Evolutionary conservation across 1,140 invertebrate species (phyloP).

Genomic region (Chelonus insularis): DNA sequence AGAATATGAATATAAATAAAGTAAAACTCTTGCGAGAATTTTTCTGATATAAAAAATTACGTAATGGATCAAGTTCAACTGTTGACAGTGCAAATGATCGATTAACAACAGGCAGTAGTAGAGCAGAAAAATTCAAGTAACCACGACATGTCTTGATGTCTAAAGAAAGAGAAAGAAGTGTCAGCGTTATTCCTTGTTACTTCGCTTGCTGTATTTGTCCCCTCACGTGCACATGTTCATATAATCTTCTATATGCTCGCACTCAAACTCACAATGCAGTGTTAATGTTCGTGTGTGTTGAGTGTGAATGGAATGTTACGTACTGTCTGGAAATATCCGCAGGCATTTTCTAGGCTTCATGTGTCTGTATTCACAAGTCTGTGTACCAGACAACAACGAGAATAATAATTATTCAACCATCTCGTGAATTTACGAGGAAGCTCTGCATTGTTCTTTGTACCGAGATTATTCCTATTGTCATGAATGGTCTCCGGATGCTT

Average conservation of each 20-base stretch:
- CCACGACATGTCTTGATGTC: background rate
- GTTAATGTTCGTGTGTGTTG: constrained; percentile 7
- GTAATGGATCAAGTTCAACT: no score
- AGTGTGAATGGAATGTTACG: constrained; percentile 24
- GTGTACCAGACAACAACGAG: constrained; percentile 24
- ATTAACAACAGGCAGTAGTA: no score
- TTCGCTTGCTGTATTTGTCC: background rate
- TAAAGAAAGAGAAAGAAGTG: background rate
- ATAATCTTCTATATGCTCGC: constrained; percentile 1
- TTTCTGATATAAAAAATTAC: no score
- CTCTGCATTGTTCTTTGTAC: constrained; percentile 19
- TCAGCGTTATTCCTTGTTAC: constrained; percentile 7
- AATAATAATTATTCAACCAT: constrained; percentile 29
- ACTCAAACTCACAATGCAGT: background rate
- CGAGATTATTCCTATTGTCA: constrained; percentile 14
- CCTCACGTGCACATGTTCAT: background rate
- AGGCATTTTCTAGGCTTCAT: constrained; percentile 20
- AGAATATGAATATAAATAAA: no score
- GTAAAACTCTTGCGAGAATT: no score
- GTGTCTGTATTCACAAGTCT: constrained; percentile 20
- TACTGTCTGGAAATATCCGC: constrained; percentile 25
- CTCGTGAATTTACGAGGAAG: constrained; percentile 19
- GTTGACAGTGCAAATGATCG: no score
- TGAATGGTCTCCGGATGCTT: background rate
- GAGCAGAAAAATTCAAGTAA: background rate